Conservation (phyloP, 2,113 vertebrate species). For the Rhombomys opimus region DNA sequence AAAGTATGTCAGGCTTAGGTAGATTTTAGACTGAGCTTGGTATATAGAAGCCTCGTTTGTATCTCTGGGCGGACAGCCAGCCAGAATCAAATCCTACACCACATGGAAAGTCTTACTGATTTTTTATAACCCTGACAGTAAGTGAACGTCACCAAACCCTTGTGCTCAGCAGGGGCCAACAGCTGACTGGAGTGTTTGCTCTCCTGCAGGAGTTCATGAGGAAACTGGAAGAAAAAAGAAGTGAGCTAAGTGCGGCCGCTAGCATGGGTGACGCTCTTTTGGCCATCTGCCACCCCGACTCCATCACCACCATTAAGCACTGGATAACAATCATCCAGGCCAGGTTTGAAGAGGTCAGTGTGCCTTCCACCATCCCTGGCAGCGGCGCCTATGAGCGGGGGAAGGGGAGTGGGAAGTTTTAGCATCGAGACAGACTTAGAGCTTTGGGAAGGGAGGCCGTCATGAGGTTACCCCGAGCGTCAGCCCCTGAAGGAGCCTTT, state of each 20-base stretch:
- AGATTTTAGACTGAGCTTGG: conserved; percentile 20
- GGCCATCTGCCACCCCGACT: conserved; percentile 97
- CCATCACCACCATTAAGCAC: conserved; percentile 98
- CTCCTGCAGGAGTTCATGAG: conserved; percentile 94
- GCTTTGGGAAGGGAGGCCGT: conserved; percentile 58
- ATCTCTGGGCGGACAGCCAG: neutral
- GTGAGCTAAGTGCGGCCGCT: conserved; percentile 93
- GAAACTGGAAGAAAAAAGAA: conserved; percentile 96
- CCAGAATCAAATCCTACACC: neutral
- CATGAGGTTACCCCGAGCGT: neutral
- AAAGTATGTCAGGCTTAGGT: neutral
- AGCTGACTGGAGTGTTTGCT: conserved; percentile 77
- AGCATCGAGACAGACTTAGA: conserved; percentile 48
- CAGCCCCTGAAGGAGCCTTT: neutral
- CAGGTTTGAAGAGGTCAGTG: conserved; percentile 97
- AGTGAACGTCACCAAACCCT: neutral
- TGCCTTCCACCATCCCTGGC: neutral
- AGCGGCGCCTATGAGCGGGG: neutral
- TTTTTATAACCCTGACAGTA: conserved; percentile 4
- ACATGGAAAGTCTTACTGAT: neutral
- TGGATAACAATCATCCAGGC: conserved; percentile 99
- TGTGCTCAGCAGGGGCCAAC: conserved; percentile 60
- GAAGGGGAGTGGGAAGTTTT: neutral
- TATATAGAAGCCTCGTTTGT: neutral
- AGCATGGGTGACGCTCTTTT: conserved; percentile 95